Evolutionary conservation across 2,888 invertebrate genomes (phyloP), one percentile per base, ranked within the genome.

Genomic region (Aporophyla lueneburgensis): DNA sequence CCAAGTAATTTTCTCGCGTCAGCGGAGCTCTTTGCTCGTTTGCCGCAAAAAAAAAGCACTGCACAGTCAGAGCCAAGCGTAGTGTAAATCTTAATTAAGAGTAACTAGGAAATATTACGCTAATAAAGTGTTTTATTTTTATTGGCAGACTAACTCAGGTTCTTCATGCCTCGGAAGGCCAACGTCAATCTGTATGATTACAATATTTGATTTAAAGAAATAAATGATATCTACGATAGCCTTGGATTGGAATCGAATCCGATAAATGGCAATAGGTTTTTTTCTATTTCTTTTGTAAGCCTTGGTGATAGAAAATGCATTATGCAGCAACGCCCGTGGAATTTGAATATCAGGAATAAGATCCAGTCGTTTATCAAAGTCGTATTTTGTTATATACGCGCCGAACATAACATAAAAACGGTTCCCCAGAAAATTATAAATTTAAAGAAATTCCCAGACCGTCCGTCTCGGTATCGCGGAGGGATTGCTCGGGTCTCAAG

Each of bases 291-390:
- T 21, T 81, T 63, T 46, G 51, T 33, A 56, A 24, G 49, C 49
- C 56, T 67, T 70, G 43, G 51, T n/a, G 33, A 70, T 53, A n/a
- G 14, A 51, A 65, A 63, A 70, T 73, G 70, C 70, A 80, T 70
- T 80, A 67, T 65, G 63, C 73, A 84, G 73, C 43, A 40, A 58
- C 5, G 51, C n/a, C 49, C 51, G 61, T 19, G 9, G 51, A 68
- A 46, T 63, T 24, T n/a, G 27, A 33, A 54, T 73, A 67, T 78
- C 63, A n/a, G 14, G 58, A 49, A 72, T 84, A 80, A 84, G 56
- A 67, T 71, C 56, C 19, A 72, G 58, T 83, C 76, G 62, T 83
- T 72, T 80, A 80, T 83, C 84, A 80, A 68, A 68, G 63, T 76
- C 67, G 19, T 6, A 68, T 80, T 74, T 61, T 27, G 49, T 68